Base-by-base conservation (phyloP, 23 tunicate species). In the Botrylloides violaceus region DNA sequence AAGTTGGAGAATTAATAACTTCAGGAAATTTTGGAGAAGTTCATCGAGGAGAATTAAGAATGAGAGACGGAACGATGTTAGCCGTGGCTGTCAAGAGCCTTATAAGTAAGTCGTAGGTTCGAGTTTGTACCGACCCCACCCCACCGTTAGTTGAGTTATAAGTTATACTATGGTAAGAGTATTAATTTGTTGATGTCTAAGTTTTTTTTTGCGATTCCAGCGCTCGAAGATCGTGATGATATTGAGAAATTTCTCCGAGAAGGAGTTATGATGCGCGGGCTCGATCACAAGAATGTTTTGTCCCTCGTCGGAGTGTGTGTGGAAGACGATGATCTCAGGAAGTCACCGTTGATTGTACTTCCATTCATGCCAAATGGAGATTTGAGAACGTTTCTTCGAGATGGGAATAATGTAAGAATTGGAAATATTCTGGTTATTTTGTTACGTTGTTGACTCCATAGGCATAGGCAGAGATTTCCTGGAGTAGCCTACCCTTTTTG, bases 11-110 rank as follows among this genome's bases (percentile, higher is more conserved):
- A 32, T 72, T 93, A 0, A 81, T 93, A 49, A 81, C 87, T 9
- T 71, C 83, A 15, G 98, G 98, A 37, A 93, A 93, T 60, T 93
- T 93, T 66, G 98, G 98, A 21, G 98, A 81, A 32, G 89, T 93
- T 66, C 79, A 65, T 43, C 59, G 76, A 61, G 98, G 98, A 29
- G 59, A 73, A 22, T 71, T 93, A 61, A 72, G 76, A 39, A 32
- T 23, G 81, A 34, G 91, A 29, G 81, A 90, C 49, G 58, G 66
- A 31, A 55, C 78, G 4, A 18, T 37, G 50, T 25, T 48, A 2
- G 72, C 78, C 37, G 97, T 90, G 24, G 97, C 97, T 58, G 97
- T 90, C 2, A 90, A 90, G 39, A 90, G 90, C 50, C 71, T 90
- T 3, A 90, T 84, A 74, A 83, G 97, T 90, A 75, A 68, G 83